Evolutionary conservation across 2,888 invertebrate genomes (phyloP).

Genomic region (Leptopilina myrica): DNA sequence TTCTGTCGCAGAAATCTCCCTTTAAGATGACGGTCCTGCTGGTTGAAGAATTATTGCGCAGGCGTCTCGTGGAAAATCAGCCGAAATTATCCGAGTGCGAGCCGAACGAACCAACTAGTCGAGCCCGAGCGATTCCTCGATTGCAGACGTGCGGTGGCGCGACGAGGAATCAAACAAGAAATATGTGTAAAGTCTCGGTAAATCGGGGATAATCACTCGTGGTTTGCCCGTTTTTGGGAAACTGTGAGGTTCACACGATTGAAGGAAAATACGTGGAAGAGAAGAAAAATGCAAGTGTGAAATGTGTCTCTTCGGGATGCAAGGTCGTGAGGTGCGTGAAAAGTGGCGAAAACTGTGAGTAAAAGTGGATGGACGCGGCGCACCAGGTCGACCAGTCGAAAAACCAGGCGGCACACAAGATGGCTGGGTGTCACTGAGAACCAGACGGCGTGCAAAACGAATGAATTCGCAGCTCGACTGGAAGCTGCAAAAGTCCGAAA

Average conservation of each 20-base stretch:
- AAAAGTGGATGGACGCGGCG: constrained; percentile 8
- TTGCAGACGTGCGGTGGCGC: constrained; percentile 50
- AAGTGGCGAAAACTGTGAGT: constrained; percentile 47
- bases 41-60: background rate
- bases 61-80: background rate
- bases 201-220: constrained; percentile 39
- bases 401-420: constrained; percentile 46
- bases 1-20: background rate
- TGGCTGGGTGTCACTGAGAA: constrained; percentile 43
- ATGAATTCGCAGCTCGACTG: constrained; percentile 42
- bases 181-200: constrained; percentile 41
- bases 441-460: constrained; percentile 23
- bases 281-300: constrained; percentile 26
- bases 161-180: constrained; percentile 41
- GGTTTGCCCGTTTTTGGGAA: constrained; percentile 32
- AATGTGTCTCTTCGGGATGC: constrained; percentile 41
- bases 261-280: too few relatives aligned
- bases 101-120: constrained; percentile 41
- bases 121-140: constrained; percentile 49
- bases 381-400: constrained; percentile 39
- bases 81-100: background rate
- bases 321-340: constrained; percentile 43
- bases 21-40: constrained; percentile 11
- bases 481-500: constrained; percentile 38
- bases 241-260: constrained; percentile 22